Conservation (phyloP, 2,113 vertebrate species). For the Callipepla californica region DNA sequence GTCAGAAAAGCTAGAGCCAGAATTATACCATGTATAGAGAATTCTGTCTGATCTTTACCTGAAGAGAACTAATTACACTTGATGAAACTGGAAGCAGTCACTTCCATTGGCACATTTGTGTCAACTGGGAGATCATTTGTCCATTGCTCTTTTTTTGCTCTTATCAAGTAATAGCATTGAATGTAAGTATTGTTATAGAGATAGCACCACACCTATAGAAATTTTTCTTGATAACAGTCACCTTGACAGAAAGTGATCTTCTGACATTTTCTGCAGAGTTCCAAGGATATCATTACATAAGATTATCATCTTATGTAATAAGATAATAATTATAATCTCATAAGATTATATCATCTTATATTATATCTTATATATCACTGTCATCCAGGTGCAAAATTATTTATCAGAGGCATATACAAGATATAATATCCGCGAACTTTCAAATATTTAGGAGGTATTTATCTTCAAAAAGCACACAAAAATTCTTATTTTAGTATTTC, state of each 20-base stretch:
- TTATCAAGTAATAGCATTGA: background rate
- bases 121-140: background rate
- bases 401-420: background rate
- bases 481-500: background rate
- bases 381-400: background rate
- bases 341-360: no score
- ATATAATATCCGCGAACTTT: background rate
- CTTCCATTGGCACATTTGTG: background rate
- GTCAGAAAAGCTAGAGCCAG: background rate
- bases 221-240: background rate
- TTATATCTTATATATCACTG: no score
- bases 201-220: background rate
- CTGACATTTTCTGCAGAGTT: no score
- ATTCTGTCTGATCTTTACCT: constrained; percentile 32
- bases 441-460: background rate
- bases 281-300: accelerated
- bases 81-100: background rate
- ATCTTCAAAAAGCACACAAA: background rate
- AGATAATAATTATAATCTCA: no score
- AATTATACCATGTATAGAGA: background rate
- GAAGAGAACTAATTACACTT: constrained; percentile 1
- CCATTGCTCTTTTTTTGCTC: background rate
- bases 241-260: background rate
- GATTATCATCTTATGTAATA: background rate
- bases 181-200: background rate